Evolutionary conservation across 2,797 vertebrate species (phyloP), one percentile per base, ranked within the genome.

Genomic region (Rhynchonycteris naso): DNA sequence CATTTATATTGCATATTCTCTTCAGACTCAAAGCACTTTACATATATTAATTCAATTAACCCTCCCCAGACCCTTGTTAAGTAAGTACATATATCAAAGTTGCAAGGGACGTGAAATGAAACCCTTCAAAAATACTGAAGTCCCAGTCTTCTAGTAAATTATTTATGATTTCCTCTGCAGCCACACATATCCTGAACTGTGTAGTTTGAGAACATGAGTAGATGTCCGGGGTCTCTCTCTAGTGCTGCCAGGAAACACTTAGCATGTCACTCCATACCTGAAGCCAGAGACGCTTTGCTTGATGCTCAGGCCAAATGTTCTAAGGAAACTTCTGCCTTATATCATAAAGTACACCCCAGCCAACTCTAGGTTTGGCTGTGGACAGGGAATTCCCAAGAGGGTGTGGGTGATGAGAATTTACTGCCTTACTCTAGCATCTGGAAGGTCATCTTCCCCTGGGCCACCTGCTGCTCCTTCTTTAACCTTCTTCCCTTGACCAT

Each of bases 21-120:
- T 92, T 96, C 93, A 96, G 96, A 96, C 91, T 93, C 87, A 79
- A 80, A 97, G 94, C 93, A 97, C 96, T 97, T 97, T 97, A 92
- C 96, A 90, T 96, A 95, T 96, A 97, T 97, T 97, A 97, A 97
- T 97, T 97, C 97, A 97, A 97, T 97, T 97, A 97, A 97, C 97
- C 97, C 96, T 96, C 97, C 95, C 87, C 83, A 95, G 96, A 94
- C 96, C 97, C 95, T 89, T 94, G 83, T 95, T 97, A 94, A 97
- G 80, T 95, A 97, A 97, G 96, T 96, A 71, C 65, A 96, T 97
- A 90, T 95, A 97, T 97, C 95, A 97, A 91, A 96, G 93, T 96
- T 96, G 80, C 88, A 93, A 96, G 76, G 76, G 76, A 91, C 76
- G 83, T 91, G 94, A 95, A 96, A 91, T 69, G 95, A 95, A 97